Conservation (phyloP, 2,888 invertebrate genomes). For the Dicyrtomina minuta region DNA sequence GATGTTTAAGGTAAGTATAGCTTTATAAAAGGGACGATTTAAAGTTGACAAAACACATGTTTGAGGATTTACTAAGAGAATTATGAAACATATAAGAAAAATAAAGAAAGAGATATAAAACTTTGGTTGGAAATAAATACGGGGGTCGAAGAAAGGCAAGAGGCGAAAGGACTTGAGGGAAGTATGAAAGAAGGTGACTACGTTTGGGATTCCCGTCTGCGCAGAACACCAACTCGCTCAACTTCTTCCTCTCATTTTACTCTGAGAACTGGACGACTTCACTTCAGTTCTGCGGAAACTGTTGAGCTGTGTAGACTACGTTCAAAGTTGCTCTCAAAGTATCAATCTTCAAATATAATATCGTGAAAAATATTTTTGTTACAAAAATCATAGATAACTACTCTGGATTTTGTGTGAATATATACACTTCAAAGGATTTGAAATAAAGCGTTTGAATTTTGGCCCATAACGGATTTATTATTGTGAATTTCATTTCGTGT, state of each 20-base stretch:
- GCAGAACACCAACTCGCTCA: not conserved
- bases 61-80: not conserved
- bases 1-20: too few relatives aligned
- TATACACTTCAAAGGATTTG: too few relatives aligned
- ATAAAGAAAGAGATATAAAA: not conserved
- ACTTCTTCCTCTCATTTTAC: slow-evolving; percentile 17
- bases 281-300: slow-evolving; percentile 23
- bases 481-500: too few relatives aligned
- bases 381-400: too few relatives aligned
- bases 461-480: too few relatives aligned
- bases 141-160: not conserved
- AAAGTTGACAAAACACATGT: too few relatives aligned
- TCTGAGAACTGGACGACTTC: slow-evolving; percentile 10
- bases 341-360: not conserved
- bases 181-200: too few relatives aligned
- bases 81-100: not conserved
- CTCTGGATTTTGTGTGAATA: too few relatives aligned
- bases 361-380: not conserved
- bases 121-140: not conserved
- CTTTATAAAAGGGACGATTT: too few relatives aligned
- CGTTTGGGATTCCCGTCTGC: not conserved
- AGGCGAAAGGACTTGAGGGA: slow-evolving; percentile 1
- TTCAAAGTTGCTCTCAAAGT: not conserved
- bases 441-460: too few relatives aligned
- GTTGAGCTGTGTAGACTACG: slow-evolving; percentile 10